A percentile compares a stretch with the other conserved stretches of the same genome.
Evolutionary conservation across 2,113 vertebrate species (phyloP).

Genomic region (Hippopotamus amphibius): DNA sequence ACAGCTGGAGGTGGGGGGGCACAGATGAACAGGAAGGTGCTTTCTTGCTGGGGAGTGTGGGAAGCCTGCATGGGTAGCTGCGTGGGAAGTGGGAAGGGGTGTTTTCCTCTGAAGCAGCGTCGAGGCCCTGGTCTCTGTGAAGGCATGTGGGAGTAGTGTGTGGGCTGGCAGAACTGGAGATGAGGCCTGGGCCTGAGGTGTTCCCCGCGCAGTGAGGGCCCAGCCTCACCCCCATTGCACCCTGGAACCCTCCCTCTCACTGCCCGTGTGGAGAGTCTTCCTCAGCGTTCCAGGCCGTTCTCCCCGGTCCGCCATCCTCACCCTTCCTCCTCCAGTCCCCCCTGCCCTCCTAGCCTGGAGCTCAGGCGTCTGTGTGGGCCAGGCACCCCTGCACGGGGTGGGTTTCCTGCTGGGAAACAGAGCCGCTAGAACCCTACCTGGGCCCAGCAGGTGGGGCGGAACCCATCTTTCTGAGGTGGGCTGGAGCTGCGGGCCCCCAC

Average conservation of each 20-base stretch:
- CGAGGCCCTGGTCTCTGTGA: background rate
- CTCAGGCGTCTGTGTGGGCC: background rate
- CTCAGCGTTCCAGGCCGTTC: background rate
- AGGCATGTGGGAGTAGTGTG: no score
- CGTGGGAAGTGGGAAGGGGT: background rate
- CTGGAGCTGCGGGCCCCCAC: background rate
- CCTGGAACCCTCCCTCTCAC: background rate
- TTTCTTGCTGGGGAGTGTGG: background rate
- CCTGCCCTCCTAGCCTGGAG: background rate
- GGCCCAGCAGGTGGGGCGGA: background rate
- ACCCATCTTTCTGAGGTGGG: background rate
- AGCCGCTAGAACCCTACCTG: no score
- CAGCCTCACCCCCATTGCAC: accelerated
- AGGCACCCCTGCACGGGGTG: accelerated
- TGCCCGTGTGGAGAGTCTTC: background rate
- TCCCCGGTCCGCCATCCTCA: background rate
- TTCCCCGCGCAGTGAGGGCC: background rate
- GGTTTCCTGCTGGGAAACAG: background rate
- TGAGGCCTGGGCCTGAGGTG: background rate
- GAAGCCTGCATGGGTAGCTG: accelerated
- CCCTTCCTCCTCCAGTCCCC: background rate
- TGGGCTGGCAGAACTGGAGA: background rate
- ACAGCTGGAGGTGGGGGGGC: background rate
- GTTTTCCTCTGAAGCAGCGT: background rate
- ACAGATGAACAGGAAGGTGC: background rate